phyloP scores from a whole-genome alignment of 2,888 invertebrate species.

The Hedya salicella region DNA sequence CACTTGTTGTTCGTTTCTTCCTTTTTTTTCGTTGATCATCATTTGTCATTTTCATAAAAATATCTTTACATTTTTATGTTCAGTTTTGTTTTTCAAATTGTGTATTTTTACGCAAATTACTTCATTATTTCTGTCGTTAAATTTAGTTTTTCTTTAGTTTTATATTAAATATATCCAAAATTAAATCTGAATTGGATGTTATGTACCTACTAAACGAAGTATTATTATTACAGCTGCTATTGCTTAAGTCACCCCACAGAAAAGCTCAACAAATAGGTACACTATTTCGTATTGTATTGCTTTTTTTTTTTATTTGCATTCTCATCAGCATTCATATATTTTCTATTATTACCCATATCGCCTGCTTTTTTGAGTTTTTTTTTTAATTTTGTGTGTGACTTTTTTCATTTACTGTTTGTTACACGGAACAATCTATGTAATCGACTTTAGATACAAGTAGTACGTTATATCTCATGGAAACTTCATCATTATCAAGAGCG shows the following conservation, averaged over 20 bases:
- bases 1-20: too few relatives aligned
- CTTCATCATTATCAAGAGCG: background rate
- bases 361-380: conserved; percentile 51
- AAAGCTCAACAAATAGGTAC: conserved; percentile 82
- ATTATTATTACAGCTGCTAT: conserved; percentile 83
- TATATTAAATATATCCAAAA: conserved; percentile 20
- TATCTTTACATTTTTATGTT: background rate
- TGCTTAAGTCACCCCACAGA: conserved; percentile 84
- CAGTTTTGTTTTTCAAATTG: background rate
- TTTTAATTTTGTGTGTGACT: conserved; percentile 45
- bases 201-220: conserved; percentile 69
- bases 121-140: background rate
- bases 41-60: too few relatives aligned
- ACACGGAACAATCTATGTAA: conserved; percentile 19
- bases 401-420: conserved; percentile 9
- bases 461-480: conserved; percentile 1
- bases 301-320: conserved; percentile 67
- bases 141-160: conserved; percentile 21
- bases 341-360: conserved; percentile 41
- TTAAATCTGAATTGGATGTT: conserved; percentile 24
- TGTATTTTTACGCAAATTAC: background rate
- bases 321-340: conserved; percentile 48
- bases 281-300: conserved; percentile 72
- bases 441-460: conserved; percentile 15
- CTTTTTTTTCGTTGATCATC: too few relatives aligned